Conservation (phyloP, 1,140 invertebrate genomes). For the Drosophila pachea region DNA sequence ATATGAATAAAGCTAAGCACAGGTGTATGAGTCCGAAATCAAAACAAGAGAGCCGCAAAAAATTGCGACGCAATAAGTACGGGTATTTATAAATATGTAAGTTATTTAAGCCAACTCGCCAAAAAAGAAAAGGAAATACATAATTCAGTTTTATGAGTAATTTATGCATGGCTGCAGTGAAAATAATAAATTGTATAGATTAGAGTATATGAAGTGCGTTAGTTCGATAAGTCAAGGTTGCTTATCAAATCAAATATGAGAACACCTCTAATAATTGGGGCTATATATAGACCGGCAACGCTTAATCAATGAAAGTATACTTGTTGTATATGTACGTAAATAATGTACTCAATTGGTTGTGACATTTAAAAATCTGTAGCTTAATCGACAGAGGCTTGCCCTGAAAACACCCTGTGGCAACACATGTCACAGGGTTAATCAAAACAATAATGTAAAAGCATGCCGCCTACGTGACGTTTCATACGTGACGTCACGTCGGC, state of each 20-base stretch:
- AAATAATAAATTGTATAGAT: constrained; percentile 27
- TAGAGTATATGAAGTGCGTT: constrained; percentile 18
- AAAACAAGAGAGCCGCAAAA: constrained; percentile 46
- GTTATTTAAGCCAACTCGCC: constrained; percentile 21
- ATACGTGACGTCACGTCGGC: constrained; percentile 43
- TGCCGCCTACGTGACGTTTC: constrained; percentile 50
- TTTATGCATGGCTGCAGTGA: constrained; percentile 30
- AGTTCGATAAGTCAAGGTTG: constrained; percentile 46
- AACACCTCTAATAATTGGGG: constrained; percentile 23
- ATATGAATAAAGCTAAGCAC: constrained; percentile 7
- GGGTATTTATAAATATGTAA: constrained; percentile 22
- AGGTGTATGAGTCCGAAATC: constrained; percentile 41
- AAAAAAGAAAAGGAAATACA: constrained; percentile 17
- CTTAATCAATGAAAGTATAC: constrained; percentile 49
- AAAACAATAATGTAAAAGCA: constrained; percentile 15
- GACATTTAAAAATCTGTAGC: constrained; percentile 17
- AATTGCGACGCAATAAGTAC: constrained; percentile 60
- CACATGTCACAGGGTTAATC: constrained; percentile 59
- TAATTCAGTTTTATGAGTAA: constrained; percentile 44
- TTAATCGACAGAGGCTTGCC: constrained; percentile 28
- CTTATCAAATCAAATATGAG: constrained; percentile 41
- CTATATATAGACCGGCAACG: constrained; percentile 26
- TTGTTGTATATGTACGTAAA: background rate
- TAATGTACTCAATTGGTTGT: constrained; percentile 37
- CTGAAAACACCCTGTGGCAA: constrained; percentile 30